Evolutionary conservation across 2,797 vertebrate species (phyloP), one percentile per base, ranked within the genome.

Genomic region (Syngnathus acus): DNA sequence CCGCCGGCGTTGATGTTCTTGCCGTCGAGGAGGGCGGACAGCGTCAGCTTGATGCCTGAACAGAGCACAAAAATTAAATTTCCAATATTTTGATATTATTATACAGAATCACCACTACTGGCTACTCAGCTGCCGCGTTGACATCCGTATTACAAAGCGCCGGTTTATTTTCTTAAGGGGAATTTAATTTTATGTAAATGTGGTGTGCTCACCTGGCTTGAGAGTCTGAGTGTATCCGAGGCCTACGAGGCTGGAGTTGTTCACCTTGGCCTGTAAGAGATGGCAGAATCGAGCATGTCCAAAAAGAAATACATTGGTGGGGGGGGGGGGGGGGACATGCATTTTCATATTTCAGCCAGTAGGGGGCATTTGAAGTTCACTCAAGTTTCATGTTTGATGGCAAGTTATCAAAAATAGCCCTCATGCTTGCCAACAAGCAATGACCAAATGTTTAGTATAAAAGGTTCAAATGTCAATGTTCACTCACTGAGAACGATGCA

Each of bases 181-280:
- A 9, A 43, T 10, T 43, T 43, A 43, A 45, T 45, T 13, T 45
- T 4, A 26, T 23, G 6, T 13, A 54, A 54, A 54, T 26, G 10
- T 26, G 26, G 21, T 26, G 10, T 54, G 23, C 93, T 82, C 83
- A 99, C 97, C 96, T 90, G 95, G 95, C 84, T 96, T 98, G 83
- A 99, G 90, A 73, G 93, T 95, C 87, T 99, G 97, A 87, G 94
- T 96, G 77, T 99, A 99, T 84, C 97, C 97, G 84, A 99, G 89
- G 57, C 97, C 97, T 17, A 99, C 93, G 3, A 99, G 93, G 81
- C 97, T 98, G 76, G 96, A 98, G 84, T 99, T 99, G 89, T 98
- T 99, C 90, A 98, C 96, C 92, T 99, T 99, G 82, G 94, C 95
- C 97, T 99, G 83, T 40, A 74, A 71, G 70, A 40, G 55, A 82